These are phyloP conservation scores for Torymus tubicola DNA, from an alignment of 2,888 invertebrate genomes.

Conservation along the genomic window DNA sequence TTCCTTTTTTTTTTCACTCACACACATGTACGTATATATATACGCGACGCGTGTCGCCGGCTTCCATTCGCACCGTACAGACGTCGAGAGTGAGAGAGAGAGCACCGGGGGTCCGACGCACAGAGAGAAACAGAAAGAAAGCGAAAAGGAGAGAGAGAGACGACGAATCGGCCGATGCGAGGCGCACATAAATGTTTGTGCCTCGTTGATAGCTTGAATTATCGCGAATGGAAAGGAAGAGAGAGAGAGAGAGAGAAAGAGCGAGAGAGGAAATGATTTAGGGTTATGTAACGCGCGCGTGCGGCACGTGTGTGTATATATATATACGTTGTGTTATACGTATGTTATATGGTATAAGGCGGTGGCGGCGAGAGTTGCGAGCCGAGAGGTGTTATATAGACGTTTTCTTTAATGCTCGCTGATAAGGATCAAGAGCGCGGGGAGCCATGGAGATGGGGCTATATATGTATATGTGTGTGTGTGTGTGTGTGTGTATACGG, in stretches of 20 bases:
- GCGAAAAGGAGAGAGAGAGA: conserved; percentile 29
- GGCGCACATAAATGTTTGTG: conserved; percentile 67
- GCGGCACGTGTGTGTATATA: too few relatives aligned
- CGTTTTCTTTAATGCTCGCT: conserved; percentile 12
- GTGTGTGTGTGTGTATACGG: too few relatives aligned
- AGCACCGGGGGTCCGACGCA: conserved; percentile 23
- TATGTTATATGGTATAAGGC: too few relatives aligned
- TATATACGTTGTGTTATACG: too few relatives aligned
- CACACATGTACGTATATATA: background rate
- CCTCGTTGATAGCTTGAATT: conserved; percentile 66
- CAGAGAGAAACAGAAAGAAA: conserved; percentile 47
- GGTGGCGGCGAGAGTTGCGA: too few relatives aligned
- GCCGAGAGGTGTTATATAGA: background rate
- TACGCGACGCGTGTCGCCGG: conserved; percentile 38
- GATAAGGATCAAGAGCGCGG: conserved; percentile 13
- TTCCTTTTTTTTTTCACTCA: conserved; percentile 51
- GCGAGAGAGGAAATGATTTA: conserved; percentile 39
- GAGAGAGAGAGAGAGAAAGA: background rate
- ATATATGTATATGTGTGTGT: too few relatives aligned
- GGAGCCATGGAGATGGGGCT: too few relatives aligned
- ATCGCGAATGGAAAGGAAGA: conserved; percentile 57
- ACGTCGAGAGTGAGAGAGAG: conserved; percentile 58
- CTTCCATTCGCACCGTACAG: conserved; percentile 60
- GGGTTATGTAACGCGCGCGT: conserved; percentile 23
- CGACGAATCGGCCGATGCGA: conserved; percentile 59